Evolutionary conservation across 2,888 invertebrate genomes (phyloP).

Genomic region (Lasius platythorax): DNA sequence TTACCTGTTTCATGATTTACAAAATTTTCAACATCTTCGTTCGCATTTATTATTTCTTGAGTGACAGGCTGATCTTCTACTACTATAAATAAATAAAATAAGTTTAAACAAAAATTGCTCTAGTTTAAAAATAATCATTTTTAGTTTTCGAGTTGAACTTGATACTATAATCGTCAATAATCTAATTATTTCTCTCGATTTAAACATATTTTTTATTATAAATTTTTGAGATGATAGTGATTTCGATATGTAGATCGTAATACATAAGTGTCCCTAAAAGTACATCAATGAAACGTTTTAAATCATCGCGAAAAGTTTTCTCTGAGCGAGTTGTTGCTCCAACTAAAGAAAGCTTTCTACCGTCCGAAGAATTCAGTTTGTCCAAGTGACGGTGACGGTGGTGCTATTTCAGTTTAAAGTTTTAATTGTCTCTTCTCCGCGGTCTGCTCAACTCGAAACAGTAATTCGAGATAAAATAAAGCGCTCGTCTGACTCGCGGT

Average conservation of each 20-base stretch:
- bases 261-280: slow-evolving; percentile 53
- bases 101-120: neutral
- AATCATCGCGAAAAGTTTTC: slow-evolving; percentile 68
- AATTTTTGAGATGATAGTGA: slow-evolving; percentile 6
- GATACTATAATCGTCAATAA: neutral
- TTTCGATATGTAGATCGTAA: slow-evolving; percentile 37
- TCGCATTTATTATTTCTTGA: slow-evolving; percentile 57
- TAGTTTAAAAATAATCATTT: neutral
- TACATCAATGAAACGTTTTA: slow-evolving; percentile 58
- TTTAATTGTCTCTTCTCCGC: slow-evolving; percentile 75
- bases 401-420: slow-evolving; percentile 75
- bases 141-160: neutral
- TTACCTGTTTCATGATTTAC: slow-evolving; percentile 71
- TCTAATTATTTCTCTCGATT: neutral
- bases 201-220: neutral
- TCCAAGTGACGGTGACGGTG: slow-evolving; percentile 71
- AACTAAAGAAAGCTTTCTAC: slow-evolving; percentile 69
- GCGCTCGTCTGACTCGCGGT: slow-evolving; percentile 34
- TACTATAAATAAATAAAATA: slow-evolving; percentile 71
- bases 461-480: slow-evolving; percentile 71
- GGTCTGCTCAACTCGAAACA: slow-evolving; percentile 67
- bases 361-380: slow-evolving; percentile 71
- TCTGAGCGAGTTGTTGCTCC: slow-evolving; percentile 56
- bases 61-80: slow-evolving; percentile 69
- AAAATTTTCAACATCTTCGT: slow-evolving; percentile 70